Conservation (phyloP, 2,888 invertebrate genomes). For the Sepioteuthis lessoniana region DNA sequence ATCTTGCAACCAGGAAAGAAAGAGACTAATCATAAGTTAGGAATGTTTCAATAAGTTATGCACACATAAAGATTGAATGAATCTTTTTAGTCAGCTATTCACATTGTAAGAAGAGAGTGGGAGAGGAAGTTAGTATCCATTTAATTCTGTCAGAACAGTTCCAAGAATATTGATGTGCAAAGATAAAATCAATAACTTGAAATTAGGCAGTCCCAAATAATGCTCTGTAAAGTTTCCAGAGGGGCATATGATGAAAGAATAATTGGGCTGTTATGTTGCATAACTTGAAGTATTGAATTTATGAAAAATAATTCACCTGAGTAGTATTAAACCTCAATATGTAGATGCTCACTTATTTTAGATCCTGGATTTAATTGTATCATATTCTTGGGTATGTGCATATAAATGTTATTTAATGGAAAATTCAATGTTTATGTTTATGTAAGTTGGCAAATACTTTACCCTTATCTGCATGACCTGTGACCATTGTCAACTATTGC, state of each 20-base stretch:
- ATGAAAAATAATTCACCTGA: not conserved
- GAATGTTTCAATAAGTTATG: not conserved
- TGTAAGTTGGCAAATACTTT: not conserved
- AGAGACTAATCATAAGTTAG: not conserved
- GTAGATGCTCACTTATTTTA: not conserved
- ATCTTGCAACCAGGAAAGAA: not conserved
- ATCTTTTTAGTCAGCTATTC: slow-evolving; percentile 24
- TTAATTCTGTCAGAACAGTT: slow-evolving; percentile 43
- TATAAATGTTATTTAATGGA: no score
- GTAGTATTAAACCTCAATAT: not conserved
- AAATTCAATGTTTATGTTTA: no score
- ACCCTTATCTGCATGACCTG: not conserved
- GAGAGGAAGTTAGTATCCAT: not conserved
- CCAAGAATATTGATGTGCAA: slow-evolving; percentile 45
- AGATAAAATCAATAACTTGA: slow-evolving; percentile 39
- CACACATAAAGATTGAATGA: not conserved
- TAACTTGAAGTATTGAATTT: not conserved
- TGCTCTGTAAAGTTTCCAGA: not conserved
- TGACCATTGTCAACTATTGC: not conserved
- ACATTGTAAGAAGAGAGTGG: not conserved
- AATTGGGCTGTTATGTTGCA: not conserved
- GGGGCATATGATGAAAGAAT: slow-evolving; percentile 16
- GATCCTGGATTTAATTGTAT: no score
- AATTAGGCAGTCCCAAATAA: slow-evolving; percentile 34
- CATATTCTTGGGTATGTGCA: no score